Evolutionary conservation across 2,888 invertebrate species (phyloP).

Genomic region (Lampropteryx suffumata): DNA sequence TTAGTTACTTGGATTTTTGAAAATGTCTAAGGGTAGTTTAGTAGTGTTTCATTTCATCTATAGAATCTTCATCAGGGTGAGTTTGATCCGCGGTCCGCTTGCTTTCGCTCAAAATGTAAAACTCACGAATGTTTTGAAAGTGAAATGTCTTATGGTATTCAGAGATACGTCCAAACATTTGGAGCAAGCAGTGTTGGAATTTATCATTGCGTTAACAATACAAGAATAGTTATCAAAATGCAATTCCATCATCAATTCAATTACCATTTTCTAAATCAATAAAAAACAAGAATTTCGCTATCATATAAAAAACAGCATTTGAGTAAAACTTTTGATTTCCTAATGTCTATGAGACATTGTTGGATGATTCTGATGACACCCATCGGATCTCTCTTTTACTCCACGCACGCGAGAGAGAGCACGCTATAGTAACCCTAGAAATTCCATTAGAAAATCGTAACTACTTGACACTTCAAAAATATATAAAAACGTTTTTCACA

Average conservation of each 20-base stretch:
- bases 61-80: too few relatives aligned
- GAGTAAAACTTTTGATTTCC: background rate
- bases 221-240: background rate
- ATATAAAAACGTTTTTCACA: too few relatives aligned
- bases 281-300: conserved; percentile 6
- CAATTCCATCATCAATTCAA: background rate
- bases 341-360: background rate
- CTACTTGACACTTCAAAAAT: conserved; percentile 7
- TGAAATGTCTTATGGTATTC: too few relatives aligned
- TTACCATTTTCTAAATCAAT: background rate
- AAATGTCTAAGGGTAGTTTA: too few relatives aligned
- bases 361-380: background rate
- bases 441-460: conserved; percentile 14
- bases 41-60: too few relatives aligned
- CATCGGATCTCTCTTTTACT: conserved; percentile 6
- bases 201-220: too few relatives aligned
- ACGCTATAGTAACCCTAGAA: background rate
- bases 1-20: too few relatives aligned
- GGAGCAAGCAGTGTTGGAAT: too few relatives aligned
- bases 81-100: too few relatives aligned
- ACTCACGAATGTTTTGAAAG: too few relatives aligned
- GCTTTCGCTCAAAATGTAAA: too few relatives aligned
- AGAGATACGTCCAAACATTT: too few relatives aligned
- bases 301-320: conserved; percentile 1
- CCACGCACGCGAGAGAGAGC: background rate